Evolutionary conservation across 2,113 vertebrate genomes (phyloP).

Genomic region (Myiopsitta monachus): DNA sequence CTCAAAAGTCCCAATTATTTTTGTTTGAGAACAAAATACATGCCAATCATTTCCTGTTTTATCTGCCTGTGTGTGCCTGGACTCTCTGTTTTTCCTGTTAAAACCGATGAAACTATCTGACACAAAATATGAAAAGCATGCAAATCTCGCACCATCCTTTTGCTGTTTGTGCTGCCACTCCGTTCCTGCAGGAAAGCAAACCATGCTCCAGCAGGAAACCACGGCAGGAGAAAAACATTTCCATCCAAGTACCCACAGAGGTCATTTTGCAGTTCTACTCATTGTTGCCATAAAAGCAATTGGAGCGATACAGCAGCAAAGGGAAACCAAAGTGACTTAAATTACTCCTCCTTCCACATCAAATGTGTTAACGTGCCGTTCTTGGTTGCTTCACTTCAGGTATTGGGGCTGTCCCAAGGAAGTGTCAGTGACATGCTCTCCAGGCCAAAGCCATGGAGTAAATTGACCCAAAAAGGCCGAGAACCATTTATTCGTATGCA

Average conservation of each 20-base stretch:
- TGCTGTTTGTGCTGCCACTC: neutral
- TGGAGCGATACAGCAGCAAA: neutral
- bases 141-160: neutral
- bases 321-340: neutral
- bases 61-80: conserved; percentile 53
- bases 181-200: neutral
- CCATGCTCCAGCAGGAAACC: neutral
- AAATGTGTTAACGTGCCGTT: conserved; percentile 42
- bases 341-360: neutral
- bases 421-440: conserved; percentile 93
- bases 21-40: conserved; percentile 53
- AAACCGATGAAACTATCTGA: conserved; percentile 34
- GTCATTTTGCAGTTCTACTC: neutral
- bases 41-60: conserved; percentile 53
- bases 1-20: conserved; percentile 65
- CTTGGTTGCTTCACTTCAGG: conserved; percentile 74
- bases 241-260: neutral
- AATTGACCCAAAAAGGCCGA: conserved; percentile 92
- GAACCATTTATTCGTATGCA: conserved; percentile 97
- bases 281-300: neutral
- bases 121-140: conserved; percentile 41
- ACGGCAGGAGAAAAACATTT: neutral
- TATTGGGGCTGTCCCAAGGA: conserved; percentile 90
- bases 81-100: conserved; percentile 42
- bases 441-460: conserved; percentile 94